phyloP scores from a whole-genome alignment of 2,797 vertebrate species.

The Acanthopagrus latus region DNA sequence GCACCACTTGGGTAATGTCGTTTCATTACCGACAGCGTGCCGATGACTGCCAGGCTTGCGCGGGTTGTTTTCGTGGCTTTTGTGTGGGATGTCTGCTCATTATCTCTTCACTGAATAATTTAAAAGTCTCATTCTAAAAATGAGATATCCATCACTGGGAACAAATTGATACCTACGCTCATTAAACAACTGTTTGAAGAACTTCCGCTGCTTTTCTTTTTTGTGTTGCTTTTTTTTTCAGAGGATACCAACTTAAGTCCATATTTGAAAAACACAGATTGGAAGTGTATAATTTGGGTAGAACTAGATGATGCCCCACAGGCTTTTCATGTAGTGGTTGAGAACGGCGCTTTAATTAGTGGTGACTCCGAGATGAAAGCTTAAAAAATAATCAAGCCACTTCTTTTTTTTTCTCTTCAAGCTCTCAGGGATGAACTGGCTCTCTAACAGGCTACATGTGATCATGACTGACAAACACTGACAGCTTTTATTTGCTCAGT shows the following conservation, averaged over 20 bases:
- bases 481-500: background rate
- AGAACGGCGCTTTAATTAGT: conserved; percentile 41
- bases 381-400: background rate
- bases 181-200: conserved; percentile 32
- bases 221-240: background rate
- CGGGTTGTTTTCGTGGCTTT: conserved; percentile 53
- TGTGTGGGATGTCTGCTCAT: conserved; percentile 63
- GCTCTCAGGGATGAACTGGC: background rate
- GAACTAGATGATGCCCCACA: conserved; percentile 1
- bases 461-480: background rate
- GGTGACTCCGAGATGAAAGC: conserved; percentile 27
- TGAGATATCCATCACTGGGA: conserved; percentile 39
- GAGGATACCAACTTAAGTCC: conserved; percentile 4
- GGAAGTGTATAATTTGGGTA: conserved; percentile 29
- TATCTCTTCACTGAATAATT: conserved; percentile 56
- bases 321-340: conserved; percentile 11
- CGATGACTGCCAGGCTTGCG: conserved; percentile 34
- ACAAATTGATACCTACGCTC: conserved; percentile 37
- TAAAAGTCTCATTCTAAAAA: conserved; percentile 44
- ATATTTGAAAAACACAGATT: conserved; percentile 37
- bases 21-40: conserved; percentile 28
- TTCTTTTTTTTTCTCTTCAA: background rate
- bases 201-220: background rate
- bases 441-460: background rate
- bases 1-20: conserved; percentile 22